Conservation (phyloP, 2,797 vertebrate genomes). For the Trachops cirrhosus region DNA sequence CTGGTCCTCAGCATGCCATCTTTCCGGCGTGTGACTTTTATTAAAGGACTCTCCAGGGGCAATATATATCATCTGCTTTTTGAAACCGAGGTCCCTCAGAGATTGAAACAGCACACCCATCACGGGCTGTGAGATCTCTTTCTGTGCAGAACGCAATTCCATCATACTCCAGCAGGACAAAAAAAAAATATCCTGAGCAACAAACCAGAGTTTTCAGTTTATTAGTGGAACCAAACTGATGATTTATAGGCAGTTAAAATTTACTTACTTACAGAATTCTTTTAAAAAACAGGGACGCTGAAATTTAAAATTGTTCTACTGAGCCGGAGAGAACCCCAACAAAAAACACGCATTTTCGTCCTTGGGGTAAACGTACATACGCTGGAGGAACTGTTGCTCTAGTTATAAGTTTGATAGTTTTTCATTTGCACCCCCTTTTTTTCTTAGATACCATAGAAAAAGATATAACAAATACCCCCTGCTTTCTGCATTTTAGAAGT, state of each 20-base stretch:
- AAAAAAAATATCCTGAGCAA: slow-evolving; percentile 66
- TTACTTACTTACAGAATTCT: slow-evolving; percentile 66
- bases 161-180: slow-evolving; percentile 75
- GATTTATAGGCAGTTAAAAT: slow-evolving; percentile 72
- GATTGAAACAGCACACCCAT: slow-evolving; percentile 80
- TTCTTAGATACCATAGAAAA: slow-evolving; percentile 58
- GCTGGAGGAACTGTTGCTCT: slow-evolving; percentile 59
- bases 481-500: slow-evolving; percentile 73
- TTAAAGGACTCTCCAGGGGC: slow-evolving; percentile 79
- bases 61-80: slow-evolving; percentile 78
- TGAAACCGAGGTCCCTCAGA: slow-evolving; percentile 77
- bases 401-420: slow-evolving; percentile 60
- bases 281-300: slow-evolving; percentile 39
- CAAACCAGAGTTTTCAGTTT: slow-evolving; percentile 76
- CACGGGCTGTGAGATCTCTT: slow-evolving; percentile 75
- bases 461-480: slow-evolving; percentile 59
- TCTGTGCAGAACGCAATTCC: slow-evolving; percentile 76
- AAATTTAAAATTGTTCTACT: slow-evolving; percentile 65
- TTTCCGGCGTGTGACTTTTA: slow-evolving; percentile 79
- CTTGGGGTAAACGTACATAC: slow-evolving; percentile 23
- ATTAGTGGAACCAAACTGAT: slow-evolving; percentile 70
- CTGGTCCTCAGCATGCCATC: slow-evolving; percentile 76
- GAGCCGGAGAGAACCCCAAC: slow-evolving; percentile 57
- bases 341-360: not conserved
- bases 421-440: slow-evolving; percentile 63